Evolutionary conservation across 1,140 invertebrate genomes (phyloP).

Genomic region (Caenorhabditis inopinata): DNA sequence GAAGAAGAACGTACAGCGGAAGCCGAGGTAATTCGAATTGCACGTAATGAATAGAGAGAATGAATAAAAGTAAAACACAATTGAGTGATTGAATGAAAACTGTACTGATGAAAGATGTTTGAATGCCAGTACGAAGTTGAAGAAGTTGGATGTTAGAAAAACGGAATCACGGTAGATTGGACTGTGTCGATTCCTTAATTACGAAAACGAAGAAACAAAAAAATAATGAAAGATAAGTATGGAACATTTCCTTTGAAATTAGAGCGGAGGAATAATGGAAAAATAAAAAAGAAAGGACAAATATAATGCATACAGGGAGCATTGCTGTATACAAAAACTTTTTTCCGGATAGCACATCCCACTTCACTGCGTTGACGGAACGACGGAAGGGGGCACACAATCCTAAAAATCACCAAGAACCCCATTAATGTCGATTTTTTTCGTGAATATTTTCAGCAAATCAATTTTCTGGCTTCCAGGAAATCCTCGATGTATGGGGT

Average conservation of each 20-base stretch:
- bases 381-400: too few relatives aligned
- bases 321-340: too few relatives aligned
- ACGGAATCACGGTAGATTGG: background rate
- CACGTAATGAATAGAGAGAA: background rate
- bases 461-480: too few relatives aligned
- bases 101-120: background rate
- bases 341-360: too few relatives aligned
- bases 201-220: too few relatives aligned
- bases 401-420: too few relatives aligned
- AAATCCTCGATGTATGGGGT: too few relatives aligned
- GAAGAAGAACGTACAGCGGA: constrained; percentile 38
- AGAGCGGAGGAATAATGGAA: background rate
- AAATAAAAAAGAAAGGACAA: background rate
- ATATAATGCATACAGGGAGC: too few relatives aligned
- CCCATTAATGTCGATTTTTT: too few relatives aligned
- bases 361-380: too few relatives aligned
- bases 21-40: constrained; percentile 36
- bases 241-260: too few relatives aligned
- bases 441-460: too few relatives aligned
- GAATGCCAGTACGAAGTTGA: background rate
- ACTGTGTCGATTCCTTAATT: background rate
- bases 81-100: background rate
- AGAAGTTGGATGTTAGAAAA: background rate
- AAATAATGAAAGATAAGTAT: background rate
- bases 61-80: background rate